phyloP scores from a whole-genome alignment of 2,113 vertebrate genomes.

The Athene cunicularia region DNA sequence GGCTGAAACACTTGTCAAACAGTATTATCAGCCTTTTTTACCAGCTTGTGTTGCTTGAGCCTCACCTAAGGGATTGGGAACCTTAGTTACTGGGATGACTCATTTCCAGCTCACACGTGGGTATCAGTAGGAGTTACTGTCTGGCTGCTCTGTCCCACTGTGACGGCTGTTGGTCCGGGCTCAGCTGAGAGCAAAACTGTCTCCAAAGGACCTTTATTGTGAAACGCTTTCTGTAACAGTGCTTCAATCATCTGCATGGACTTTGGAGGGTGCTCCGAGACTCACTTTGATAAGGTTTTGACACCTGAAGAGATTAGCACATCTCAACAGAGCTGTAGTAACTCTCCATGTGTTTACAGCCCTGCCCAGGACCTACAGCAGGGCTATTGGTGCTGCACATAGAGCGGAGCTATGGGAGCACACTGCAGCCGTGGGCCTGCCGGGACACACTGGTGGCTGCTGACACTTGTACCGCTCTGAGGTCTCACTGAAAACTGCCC shows the following conservation, averaged over 20 bases:
- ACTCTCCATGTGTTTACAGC: background rate
- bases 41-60: background rate
- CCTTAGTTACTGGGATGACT: background rate
- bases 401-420: background rate
- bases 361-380: background rate
- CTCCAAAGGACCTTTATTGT: background rate
- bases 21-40: background rate
- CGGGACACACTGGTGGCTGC: rapidly evolving
- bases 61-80: background rate
- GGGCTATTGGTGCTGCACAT: background rate
- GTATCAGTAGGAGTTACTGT: background rate
- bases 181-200: background rate
- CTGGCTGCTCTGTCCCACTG: background rate
- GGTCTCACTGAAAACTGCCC: background rate
- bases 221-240: background rate
- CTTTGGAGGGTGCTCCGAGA: background rate
- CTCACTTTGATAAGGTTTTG: background rate
- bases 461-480: background rate
- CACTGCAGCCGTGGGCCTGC: too few relatives aligned
- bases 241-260: background rate
- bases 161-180: background rate
- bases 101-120: background rate
- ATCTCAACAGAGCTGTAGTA: background rate
- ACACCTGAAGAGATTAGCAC: background rate
- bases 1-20: background rate